Evolutionary conservation across 2,888 invertebrate species (phyloP), one percentile per base, ranked within the genome.

Genomic region (Mythimna vitellina): DNA sequence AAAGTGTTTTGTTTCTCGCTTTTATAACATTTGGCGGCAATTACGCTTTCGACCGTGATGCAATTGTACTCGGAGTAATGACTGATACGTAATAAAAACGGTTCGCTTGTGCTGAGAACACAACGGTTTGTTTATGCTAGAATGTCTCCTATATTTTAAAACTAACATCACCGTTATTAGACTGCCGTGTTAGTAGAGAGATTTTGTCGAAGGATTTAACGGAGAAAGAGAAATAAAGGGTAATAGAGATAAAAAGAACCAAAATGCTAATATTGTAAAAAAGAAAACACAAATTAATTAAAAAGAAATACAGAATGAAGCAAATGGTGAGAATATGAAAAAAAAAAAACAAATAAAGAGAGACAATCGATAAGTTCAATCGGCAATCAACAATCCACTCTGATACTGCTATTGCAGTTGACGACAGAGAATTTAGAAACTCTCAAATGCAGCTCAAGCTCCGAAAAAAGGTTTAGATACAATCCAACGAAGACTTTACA

Each of bases 11-110:
- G 87, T 93, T 89, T 89, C 89, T 90, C 89, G 89, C 89, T 92
- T 89, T 91, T 92, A 89, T 91, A 92, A 91, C 90, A 91, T 87
- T 89, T 88, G 80, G 85, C 78, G 87, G 83, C 89, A 89, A 93
- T 93, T 92, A 92, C 93, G 90, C 94, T 95, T 95, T 95, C 94
- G 88, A 92, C 78, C 87, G 89, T 95, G 94, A 95, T 90, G 95
- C 91, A 95, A 95, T 90, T 88, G 84, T 87, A 80, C 83, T 86
- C 82, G 9, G 56, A 73, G 69, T 83, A 81, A 80, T 71, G 72
- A 71, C 75, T 64, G 63, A 73, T 88, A 81, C 86, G 84, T 88
- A 89, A 85, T 80, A 68, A 80, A 68, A 74, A 78, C 78, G 70
- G 70, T 77, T 70, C 56, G 69, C 66, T 86, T 80, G 74, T 62